These are phyloP conservation scores for Indri indri DNA, from an alignment of 2,113 vertebrate species.

Conservation along the genomic window DNA sequence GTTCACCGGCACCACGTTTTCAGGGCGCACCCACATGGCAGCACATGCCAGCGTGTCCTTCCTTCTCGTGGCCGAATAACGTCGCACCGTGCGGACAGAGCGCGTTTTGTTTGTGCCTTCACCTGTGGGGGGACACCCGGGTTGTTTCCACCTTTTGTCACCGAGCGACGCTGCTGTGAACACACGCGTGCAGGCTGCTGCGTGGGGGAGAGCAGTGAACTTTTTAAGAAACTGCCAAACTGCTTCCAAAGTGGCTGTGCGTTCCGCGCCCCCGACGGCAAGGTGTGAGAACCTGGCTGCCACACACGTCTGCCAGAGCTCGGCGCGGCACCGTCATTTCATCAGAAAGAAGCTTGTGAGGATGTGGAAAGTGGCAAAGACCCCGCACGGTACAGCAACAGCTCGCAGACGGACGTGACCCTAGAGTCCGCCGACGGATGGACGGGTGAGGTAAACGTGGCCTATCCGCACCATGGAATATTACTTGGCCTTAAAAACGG, in stretches of 20 bases:
- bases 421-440: not conserved
- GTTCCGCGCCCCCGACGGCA: not conserved
- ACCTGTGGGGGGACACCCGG: rapidly evolving
- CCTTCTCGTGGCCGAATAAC: not conserved
- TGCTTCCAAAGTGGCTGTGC: too few relatives aligned
- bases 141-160: not conserved
- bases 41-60: rapidly evolving
- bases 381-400: rapidly evolving
- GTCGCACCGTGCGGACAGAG: rapidly evolving
- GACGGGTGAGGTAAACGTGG: rapidly evolving
- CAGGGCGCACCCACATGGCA: rapidly evolving
- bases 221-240: not conserved
- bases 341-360: not conserved
- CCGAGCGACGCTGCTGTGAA: rapidly evolving
- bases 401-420: too few relatives aligned
- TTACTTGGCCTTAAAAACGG: not conserved
- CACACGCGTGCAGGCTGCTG: rapidly evolving
- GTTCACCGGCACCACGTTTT: rapidly evolving
- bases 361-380: not conserved
- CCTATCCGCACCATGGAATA: rapidly evolving
- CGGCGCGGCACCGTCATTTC: rapidly evolving
- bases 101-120: rapidly evolving
- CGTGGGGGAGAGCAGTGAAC: not conserved
- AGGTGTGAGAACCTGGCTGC: rapidly evolving
- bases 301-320: not conserved